Conservation (phyloP, 2,113 vertebrate species). For the Capricornis sumatraensis region DNA sequence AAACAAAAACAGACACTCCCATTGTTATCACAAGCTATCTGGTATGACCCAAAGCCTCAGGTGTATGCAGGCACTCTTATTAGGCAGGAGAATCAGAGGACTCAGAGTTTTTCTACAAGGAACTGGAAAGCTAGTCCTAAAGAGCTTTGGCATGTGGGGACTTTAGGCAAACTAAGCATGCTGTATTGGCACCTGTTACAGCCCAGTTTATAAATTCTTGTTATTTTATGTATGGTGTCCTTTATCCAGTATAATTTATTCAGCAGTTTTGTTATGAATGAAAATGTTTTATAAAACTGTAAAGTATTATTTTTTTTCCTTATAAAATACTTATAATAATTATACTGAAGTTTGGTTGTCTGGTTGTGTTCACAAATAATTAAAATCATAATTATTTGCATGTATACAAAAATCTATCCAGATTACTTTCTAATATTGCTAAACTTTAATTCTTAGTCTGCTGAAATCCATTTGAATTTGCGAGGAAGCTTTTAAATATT, state of each 20-base stretch:
- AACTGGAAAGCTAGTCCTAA: neutral
- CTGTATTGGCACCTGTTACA: neutral
- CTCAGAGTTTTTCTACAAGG: neutral
- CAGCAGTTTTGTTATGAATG: neutral
- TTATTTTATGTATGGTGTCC: neutral
- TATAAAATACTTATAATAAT: neutral
- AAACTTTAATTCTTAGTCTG: neutral
- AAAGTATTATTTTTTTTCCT: neutral
- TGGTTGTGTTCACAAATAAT: neutral
- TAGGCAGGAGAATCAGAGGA: neutral
- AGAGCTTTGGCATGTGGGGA: neutral
- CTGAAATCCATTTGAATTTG: neutral
- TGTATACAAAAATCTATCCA: neutral
- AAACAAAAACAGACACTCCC: neutral
- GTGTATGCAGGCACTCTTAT: neutral
- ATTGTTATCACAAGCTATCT: neutral
- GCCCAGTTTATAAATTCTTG: neutral
- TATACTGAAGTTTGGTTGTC: neutral
- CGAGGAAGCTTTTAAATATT: neutral
- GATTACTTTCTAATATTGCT: neutral
- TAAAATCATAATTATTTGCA: neutral
- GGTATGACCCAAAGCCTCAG: neutral
- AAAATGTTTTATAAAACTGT: neutral
- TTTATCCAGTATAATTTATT: neutral
- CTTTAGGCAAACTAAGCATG: neutral